A percentile compares a stretch with the other conserved stretches of the same genome.
phyloP scores from a whole-genome alignment of 2,797 vertebrate species.

The Adrianichthys oophorus region DNA sequence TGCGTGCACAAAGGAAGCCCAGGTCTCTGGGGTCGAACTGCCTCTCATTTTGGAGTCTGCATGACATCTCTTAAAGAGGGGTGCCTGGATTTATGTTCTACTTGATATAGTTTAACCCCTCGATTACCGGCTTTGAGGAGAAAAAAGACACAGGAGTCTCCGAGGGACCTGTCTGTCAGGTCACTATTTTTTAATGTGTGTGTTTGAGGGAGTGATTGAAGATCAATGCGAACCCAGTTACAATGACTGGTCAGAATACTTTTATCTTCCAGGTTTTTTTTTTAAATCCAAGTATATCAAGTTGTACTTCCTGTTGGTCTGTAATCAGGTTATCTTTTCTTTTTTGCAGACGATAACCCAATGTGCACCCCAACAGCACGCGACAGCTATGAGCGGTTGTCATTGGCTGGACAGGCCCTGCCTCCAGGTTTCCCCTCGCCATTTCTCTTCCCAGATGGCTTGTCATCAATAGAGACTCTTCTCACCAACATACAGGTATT shows the following conservation, averaged over 20 bases:
- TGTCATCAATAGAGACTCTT: constrained; percentile 99
- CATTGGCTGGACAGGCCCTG: constrained; percentile 91
- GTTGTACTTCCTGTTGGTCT: constrained; percentile 4
- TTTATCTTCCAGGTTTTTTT: constrained; percentile 9
- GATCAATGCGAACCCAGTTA: constrained; percentile 39
- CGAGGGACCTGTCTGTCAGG: constrained; percentile 56
- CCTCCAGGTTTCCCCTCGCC: constrained; percentile 97
- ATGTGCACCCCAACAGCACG: constrained; percentile 97
- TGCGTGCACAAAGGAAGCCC: constrained; percentile 85
- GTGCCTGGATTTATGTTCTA: constrained; percentile 90
- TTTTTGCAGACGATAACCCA: constrained; percentile 89
- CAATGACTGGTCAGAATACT: constrained; percentile 21
- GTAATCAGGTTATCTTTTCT: constrained; percentile 10
- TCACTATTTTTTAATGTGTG: constrained; percentile 21
- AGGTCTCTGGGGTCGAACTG: constrained; percentile 84
- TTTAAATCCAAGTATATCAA: constrained; percentile 7
- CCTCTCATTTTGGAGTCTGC: constrained; percentile 89
- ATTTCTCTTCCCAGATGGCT: constrained; percentile 96
- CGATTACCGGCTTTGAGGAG: constrained; percentile 37
- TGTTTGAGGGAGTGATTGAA: constrained; percentile 21
- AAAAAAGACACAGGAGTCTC: constrained; percentile 77
- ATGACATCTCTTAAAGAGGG: constrained; percentile 90
- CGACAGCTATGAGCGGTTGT: constrained; percentile 98
- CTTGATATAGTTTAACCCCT: constrained; percentile 86
- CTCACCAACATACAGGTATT: constrained; percentile 89